A percentile compares a stretch with the other conserved stretches of the same genome.
Conservation (phyloP, 2,113 vertebrate species). For the Cervus canadensis region DNA sequence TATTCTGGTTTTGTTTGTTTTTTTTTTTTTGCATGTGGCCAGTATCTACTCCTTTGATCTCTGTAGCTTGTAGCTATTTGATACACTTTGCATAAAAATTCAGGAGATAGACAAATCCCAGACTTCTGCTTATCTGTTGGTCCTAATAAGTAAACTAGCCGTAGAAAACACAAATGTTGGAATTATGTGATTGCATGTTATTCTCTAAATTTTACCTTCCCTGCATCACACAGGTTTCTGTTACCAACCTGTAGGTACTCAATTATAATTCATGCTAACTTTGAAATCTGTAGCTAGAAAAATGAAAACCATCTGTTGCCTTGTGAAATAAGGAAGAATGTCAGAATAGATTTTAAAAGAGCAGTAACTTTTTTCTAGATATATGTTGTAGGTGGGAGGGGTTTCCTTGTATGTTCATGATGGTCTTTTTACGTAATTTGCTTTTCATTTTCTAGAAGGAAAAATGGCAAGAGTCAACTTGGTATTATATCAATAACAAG, state of each 20-base stretch:
- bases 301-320: background rate
- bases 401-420: background rate
- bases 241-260: background rate
- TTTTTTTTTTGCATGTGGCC: background rate
- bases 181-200: background rate
- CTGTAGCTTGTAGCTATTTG: background rate
- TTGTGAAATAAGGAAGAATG: background rate
- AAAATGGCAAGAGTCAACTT: background rate
- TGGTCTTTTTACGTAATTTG: background rate
- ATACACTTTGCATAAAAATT: background rate
- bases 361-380: background rate
- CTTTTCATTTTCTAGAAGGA: conserved; percentile 27
- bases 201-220: background rate
- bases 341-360: background rate
- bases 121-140: background rate
- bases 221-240: background rate
- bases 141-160: background rate
- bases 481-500: background rate
- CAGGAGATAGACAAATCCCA: background rate
- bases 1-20: background rate
- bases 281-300: background rate
- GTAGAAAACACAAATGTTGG: background rate
- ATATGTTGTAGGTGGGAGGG: background rate
- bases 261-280: background rate
- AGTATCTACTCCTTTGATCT: background rate